These are phyloP conservation scores for Phenganax marumi DNA, from an alignment of 92 coral and sea anemone species.

Conservation along the genomic window DNA sequence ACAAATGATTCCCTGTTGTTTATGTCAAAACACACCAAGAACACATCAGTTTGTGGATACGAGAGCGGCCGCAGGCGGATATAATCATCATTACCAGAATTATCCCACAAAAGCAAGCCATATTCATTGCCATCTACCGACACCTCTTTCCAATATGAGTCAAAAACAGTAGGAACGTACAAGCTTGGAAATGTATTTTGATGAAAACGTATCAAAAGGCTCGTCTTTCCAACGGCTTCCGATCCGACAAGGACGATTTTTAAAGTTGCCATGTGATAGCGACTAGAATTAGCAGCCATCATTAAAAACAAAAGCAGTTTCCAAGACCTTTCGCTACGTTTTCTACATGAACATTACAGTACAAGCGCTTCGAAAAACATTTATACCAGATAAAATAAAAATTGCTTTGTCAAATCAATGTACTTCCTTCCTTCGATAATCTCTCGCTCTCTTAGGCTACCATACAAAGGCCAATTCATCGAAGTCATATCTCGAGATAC, in stretches of 20 bases:
- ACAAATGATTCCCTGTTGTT: conserved; percentile 80
- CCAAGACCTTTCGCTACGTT: background rate
- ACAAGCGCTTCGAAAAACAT: no score
- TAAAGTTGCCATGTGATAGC: conserved; percentile 43
- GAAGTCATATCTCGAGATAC: no score
- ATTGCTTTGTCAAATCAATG: no score
- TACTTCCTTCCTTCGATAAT: no score
- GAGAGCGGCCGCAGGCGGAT: conserved; percentile 69
- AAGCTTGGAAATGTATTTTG: conserved; percentile 29
- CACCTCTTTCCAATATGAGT: conserved; percentile 49
- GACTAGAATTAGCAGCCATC: conserved; percentile 44
- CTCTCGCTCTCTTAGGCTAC: no score
- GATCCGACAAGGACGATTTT: conserved; percentile 72
- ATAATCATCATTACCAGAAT: conserved; percentile 49
- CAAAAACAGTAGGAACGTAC: conserved; percentile 45
- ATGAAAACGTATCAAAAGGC: conserved; percentile 64
- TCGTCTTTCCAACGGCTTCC: conserved; percentile 81
- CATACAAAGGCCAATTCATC: no score
- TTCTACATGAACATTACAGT: no score
- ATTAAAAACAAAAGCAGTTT: background rate
- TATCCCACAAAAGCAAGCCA: conserved; percentile 51
- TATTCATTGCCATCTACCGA: conserved; percentile 48
- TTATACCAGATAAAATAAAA: no score
- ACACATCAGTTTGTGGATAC: conserved; percentile 86
- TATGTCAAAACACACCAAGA: conserved; percentile 84